A percentile compares a stretch with the other conserved stretches of the same genome.
Evolutionary conservation across 2,888 invertebrate species (phyloP).

Genomic region (Drosophila emarginata): DNA sequence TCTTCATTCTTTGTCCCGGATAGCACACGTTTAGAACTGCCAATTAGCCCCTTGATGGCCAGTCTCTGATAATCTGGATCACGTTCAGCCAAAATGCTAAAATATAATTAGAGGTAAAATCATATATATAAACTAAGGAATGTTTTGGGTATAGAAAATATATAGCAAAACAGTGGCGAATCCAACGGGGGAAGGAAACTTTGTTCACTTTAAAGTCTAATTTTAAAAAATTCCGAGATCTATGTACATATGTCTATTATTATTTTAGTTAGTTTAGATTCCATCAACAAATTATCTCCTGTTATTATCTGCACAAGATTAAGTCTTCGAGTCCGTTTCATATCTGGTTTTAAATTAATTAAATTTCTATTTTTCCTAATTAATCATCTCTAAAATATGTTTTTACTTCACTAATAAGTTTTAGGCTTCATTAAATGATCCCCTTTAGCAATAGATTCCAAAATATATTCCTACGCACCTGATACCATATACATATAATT

Average conservation of each 20-base stretch:
- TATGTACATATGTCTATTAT: too few species aligned
- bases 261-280: too few species aligned
- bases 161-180: slow-evolving; percentile 22
- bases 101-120: slow-evolving; percentile 37
- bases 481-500: slow-evolving; percentile 2
- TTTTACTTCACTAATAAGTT: not conserved
- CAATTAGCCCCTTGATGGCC: slow-evolving; percentile 88
- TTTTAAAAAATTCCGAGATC: too few species aligned
- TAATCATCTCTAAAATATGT: not conserved
- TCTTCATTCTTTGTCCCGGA: slow-evolving; percentile 90
- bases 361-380: not conserved
- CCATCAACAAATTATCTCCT: too few species aligned
- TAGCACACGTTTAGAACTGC: slow-evolving; percentile 88
- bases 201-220: too few species aligned
- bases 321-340: too few species aligned
- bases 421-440: not conserved
- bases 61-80: slow-evolving; percentile 91
- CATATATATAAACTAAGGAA: slow-evolving; percentile 8
- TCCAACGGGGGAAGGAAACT: not conserved
- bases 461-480: not conserved
- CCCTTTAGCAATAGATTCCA: slow-evolving; percentile 9
- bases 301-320: too few species aligned
- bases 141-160: slow-evolving; percentile 1
- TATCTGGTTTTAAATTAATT: too few species aligned
- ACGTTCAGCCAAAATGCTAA: slow-evolving; percentile 86